A percentile compares a stretch with the other conserved stretches of the same genome.
Evolutionary conservation across 1,140 invertebrate genomes (phyloP).

Genomic region (Sitodiplosis mosellana): DNA sequence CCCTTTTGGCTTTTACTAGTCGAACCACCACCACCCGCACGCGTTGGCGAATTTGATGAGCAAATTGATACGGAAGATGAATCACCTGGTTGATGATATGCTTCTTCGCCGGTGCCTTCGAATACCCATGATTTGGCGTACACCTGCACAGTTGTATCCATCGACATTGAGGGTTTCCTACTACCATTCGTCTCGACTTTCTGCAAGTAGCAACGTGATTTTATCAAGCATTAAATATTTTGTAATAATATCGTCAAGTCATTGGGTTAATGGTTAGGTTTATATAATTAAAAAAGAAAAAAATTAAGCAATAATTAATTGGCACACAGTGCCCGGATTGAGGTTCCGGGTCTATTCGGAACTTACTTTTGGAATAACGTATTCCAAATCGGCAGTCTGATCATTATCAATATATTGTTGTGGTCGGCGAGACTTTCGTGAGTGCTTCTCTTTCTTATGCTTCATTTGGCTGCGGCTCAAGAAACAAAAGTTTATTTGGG

Average conservation of each 20-base stretch:
- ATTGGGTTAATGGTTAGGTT: background rate
- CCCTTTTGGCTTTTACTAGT: background rate
- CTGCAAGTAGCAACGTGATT: background rate
- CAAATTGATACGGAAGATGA: background rate
- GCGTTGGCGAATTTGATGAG: background rate
- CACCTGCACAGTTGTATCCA: background rate
- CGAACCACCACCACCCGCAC: background rate
- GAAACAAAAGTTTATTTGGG: slow-evolving; percentile 30
- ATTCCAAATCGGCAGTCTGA: slow-evolving; percentile 28
- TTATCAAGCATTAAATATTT: too few species aligned
- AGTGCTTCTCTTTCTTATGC: slow-evolving; percentile 11
- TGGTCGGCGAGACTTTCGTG: slow-evolving; percentile 11
- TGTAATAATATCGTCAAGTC: background rate
- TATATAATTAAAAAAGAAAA: background rate
- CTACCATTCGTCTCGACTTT: slow-evolving; percentile 1
- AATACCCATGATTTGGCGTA: slow-evolving; percentile 1
- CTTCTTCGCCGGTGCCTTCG: background rate
- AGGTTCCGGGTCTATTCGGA: too few species aligned
- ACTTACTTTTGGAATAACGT: slow-evolving; percentile 30
- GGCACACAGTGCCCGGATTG: background rate
- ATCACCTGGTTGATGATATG: background rate
- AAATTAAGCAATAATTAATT: background rate
- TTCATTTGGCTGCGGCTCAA: slow-evolving; percentile 15
- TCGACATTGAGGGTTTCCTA: background rate
- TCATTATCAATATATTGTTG: slow-evolving; percentile 11